Evolutionary conservation across 2,113 vertebrate species (phyloP).

Genomic region (rabbit (Oryctolagus cuniculus)): DNA sequence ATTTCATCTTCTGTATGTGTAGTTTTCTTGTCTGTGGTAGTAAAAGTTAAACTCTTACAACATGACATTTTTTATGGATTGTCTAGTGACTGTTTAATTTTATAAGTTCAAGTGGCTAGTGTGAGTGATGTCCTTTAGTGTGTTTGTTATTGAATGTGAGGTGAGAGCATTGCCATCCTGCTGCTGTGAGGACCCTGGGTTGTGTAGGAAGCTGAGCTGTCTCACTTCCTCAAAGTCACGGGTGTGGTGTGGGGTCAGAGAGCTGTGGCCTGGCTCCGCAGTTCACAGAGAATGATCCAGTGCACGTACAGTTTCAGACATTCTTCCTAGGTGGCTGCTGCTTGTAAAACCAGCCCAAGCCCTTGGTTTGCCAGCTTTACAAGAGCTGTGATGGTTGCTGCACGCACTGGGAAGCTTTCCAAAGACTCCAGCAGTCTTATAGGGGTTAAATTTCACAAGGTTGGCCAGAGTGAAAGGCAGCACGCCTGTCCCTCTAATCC

Average conservation of each 20-base stretch:
- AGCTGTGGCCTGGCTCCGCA: conserved; percentile 12
- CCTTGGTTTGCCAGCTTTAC: conserved; percentile 22
- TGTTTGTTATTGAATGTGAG: background rate
- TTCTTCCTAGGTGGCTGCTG: conserved; percentile 61
- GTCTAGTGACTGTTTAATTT: conserved; percentile 5
- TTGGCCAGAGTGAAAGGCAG: conserved; percentile 32
- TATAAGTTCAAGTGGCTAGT: background rate
- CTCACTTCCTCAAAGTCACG: conserved; percentile 63
- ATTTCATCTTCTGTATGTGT: background rate
- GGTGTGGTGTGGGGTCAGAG: conserved; percentile 31
- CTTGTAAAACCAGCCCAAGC: conserved; percentile 28
- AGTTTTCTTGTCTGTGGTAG: background rate
- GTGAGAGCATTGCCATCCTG: background rate
- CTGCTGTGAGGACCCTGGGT: background rate
- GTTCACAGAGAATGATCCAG: conserved; percentile 52
- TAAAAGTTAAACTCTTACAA: background rate
- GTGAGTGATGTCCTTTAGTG: background rate
- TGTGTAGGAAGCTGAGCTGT: background rate
- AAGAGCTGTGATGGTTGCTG: conserved; percentile 40
- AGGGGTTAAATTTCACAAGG: conserved; percentile 72
- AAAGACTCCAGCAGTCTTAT: conserved; percentile 63
- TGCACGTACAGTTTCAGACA: conserved; percentile 57
- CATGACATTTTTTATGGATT: background rate
- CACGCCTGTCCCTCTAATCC: conserved; percentile 14
- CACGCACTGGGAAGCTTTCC: conserved; percentile 25